Evolutionary conservation across 1,140 invertebrate genomes (phyloP), one percentile per base, ranked within the genome.

Genomic region (Calycopis cecrops): DNA sequence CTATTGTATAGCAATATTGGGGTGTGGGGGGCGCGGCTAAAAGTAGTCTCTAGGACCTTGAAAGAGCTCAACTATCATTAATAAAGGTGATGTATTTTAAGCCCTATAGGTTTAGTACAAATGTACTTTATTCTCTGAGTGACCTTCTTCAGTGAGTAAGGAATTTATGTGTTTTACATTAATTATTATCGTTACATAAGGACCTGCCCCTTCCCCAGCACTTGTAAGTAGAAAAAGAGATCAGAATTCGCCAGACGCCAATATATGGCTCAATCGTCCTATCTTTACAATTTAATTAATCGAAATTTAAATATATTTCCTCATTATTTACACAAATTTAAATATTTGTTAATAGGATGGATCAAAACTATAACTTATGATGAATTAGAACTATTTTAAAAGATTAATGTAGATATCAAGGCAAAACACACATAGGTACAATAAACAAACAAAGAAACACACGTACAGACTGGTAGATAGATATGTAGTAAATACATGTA

Each of bases 71-170:
- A 28, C 2, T 2, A 28, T 28, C 21, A 28, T 28, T 6, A 28
- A 28, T 44, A 9, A 44, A 44, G 9, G 38, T 40, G 6, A 44
- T 44, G 16, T 16, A 16, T 9, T 14, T 8, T 9, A 44, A 44
- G 10, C 40, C 40, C 40, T 9, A 9, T 9, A 44, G 14, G 8
- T 44, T 16, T 14, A 44, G 14, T 16, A 44, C 7, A 9, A 16
- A 44, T 9, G 16, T 4, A 0, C 16, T 17, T 9, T 44, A 44
- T 14, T 40, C 38, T 40, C n/a, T 40, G 10, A 40, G 38, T 40
- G n/a, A n/a, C n/a, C 38, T 28, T 40, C 38, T 14, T 40, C 38
- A 40, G 10, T n/a, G n/a, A n/a, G 38, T 40, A 12, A 40, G 38
- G 6, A 40, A 40, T n/a, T 40, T 28, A 28, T 37, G 12, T 14